Evolutionary conservation across 2,797 vertebrate species (phyloP), one percentile per base, ranked within the genome.

Genomic region (Fratercula arctica): DNA sequence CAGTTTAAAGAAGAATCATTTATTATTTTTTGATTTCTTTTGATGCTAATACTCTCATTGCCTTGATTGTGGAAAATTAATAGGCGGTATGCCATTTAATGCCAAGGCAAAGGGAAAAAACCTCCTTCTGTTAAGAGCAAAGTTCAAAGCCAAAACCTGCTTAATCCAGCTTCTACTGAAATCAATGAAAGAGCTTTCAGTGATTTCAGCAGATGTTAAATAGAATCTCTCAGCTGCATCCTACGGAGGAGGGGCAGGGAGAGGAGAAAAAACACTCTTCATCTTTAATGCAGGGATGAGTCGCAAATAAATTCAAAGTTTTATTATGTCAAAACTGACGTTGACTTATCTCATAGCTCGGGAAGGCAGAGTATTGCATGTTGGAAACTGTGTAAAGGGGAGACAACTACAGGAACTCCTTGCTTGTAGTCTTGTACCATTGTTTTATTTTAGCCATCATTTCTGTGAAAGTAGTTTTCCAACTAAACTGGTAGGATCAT

Each of bases 81-180:
- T 78, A 89, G 48, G 43, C 53, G 46, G 78, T 24, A 54, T 18
- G 19, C 29, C 66, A 87, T 87, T 89, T 69, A 91, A 87, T 70
- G 59, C 73, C 76, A 89, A 84, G 10, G 56, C 50, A 91, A 76
- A 91, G 33, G 24, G 21, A 25, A 81, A 88, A 77, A 80, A 72
- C 3, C 35, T 86, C 33, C 23, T 90, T 66, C 51, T 50, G 19
- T 80, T 75, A n/a, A 77, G 48, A 57, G 64, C n/a, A 84, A 21
- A 85, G 78, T 84, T 87, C 89, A 94, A 74, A 93, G 68, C 89
- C 61, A 92, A 94, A 95, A 81, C 12, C 72, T 80, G 68, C 68
- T 85, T 83, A 91, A 87, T 92, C 60, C 68, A 80, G 25, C 37
- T 89, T 35, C 61, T 68, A 18, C 46, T 48, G 68, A 92, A 89